Base-by-base conservation (phyloP, 1,140 invertebrate species). In the Euschistus heros region DNA sequence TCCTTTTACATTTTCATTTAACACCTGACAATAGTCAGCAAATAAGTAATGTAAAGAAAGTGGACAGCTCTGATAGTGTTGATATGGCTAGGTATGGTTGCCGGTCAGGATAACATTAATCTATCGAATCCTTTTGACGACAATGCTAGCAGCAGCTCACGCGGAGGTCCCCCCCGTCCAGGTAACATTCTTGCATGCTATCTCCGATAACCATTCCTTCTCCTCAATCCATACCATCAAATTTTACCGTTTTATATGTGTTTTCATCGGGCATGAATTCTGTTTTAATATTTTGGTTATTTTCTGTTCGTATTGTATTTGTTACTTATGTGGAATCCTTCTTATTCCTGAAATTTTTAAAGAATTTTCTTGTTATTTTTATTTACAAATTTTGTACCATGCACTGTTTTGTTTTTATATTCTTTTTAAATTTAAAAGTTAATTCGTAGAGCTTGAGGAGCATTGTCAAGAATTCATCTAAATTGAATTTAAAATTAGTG, bases 101-200 rank as follows among this genome's bases (percentile, higher is more conserved):
- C 66, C 18, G 44, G 62, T 47, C 66, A 61, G 47, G 82, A 87
- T 80, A 86, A 86, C 79, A 82, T 88, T 72, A 87, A 81, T 80
- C 84, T 87, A 73, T 88, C 85, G 73, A 89, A 88, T 81, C 87
- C 86, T 68, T 89, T 89, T 80, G 87, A 89, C 76, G 86, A 88
- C 80, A 79, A 77, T 67, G 78, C 81, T 80, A 83, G 70, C 81
- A 72, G 76, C 78, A 80, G 83, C 69, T 81, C 72, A 76, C 79
- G 75, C 70, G 73, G 73, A 52, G 65, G 22, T 22, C 60, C 67
- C 55, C 60, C 62, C 76, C 75, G 74, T 77, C 73, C 66, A 68
- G 68, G 68, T 68, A 66, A 64, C 17, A 59, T 18, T n/a, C 54
- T 37, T 42, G 52, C 37, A 42, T 42, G 27, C 42, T 30, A 37